Evolutionary conservation across 1,140 invertebrate genomes (phyloP).

Genomic region (Drosophila melanogaster): Release_6_plus_ISO1_MT NT_037436.4:7086001-7086500

Average conservation of each 20-base stretch:
- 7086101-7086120: slow-evolving; percentile 5
- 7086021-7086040: slow-evolving; percentile 34
- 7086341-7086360: slow-evolving; percentile 43
- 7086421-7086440: slow-evolving; percentile 45
- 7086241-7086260: slow-evolving; percentile 85
- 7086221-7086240: slow-evolving; percentile 86
- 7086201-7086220: slow-evolving; percentile 86
- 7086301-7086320: slow-evolving; percentile 41
- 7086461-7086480: slow-evolving; percentile 48
- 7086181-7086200: slow-evolving; percentile 42
- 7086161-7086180: slow-evolving; percentile 63
- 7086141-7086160: slow-evolving; percentile 70
- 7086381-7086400: slow-evolving; percentile 44
- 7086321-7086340: slow-evolving; percentile 53
- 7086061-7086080: slow-evolving; percentile 9
- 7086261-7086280: slow-evolving; percentile 87
- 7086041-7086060: slow-evolving; percentile 34
- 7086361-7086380: slow-evolving; percentile 37
- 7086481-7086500: slow-evolving; percentile 53
- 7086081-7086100: slow-evolving; percentile 39
- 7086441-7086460: slow-evolving; percentile 44
- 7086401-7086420: slow-evolving; percentile 40
- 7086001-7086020: slow-evolving; percentile 57
- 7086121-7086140: slow-evolving; percentile 65
- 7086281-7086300: slow-evolving; percentile 84